A percentile compares a stretch with the other conserved stretches of the same genome.
Evolutionary conservation across 2,113 vertebrate genomes (phyloP).

Genomic region (Balaenoptera acutorostrata): DNA sequence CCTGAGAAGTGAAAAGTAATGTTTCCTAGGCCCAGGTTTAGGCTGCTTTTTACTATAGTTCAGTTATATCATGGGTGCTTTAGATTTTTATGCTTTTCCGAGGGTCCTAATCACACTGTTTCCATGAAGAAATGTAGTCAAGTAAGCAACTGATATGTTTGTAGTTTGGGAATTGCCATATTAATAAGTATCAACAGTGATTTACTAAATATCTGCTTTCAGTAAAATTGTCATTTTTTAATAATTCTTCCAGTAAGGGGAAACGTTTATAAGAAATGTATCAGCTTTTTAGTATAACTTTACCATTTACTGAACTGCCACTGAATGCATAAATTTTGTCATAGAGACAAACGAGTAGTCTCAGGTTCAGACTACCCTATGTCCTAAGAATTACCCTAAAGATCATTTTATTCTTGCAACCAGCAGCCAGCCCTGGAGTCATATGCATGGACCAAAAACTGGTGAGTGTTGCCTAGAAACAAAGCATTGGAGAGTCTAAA

Average conservation of each 20-base stretch:
- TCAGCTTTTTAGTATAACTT: background rate
- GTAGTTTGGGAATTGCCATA: background rate
- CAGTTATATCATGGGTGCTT: background rate
- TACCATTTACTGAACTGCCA: background rate
- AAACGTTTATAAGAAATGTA: background rate
- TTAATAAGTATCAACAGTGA: background rate
- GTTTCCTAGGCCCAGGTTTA: background rate
- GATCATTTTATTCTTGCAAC: background rate
- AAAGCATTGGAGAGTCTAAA: background rate
- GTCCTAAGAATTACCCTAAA: slow-evolving; percentile 4
- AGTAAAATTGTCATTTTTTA: slow-evolving; percentile 11
- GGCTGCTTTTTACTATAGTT: background rate
- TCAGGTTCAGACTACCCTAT: background rate
- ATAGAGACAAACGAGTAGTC: background rate
- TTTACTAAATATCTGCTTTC: background rate
- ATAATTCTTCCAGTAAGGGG: background rate
- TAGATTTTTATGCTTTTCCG: background rate
- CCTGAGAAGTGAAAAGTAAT: background rate
- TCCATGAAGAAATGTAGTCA: background rate
- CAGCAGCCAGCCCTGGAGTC: background rate
- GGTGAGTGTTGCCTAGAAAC: background rate
- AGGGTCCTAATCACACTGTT: background rate
- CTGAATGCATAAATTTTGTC: background rate
- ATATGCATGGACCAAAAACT: background rate
- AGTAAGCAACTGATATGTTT: background rate